A percentile compares a stretch with the other conserved stretches of the same genome.
phyloP scores from a whole-genome alignment of 2,888 invertebrate species.

The Ormia ochracea region DNA sequence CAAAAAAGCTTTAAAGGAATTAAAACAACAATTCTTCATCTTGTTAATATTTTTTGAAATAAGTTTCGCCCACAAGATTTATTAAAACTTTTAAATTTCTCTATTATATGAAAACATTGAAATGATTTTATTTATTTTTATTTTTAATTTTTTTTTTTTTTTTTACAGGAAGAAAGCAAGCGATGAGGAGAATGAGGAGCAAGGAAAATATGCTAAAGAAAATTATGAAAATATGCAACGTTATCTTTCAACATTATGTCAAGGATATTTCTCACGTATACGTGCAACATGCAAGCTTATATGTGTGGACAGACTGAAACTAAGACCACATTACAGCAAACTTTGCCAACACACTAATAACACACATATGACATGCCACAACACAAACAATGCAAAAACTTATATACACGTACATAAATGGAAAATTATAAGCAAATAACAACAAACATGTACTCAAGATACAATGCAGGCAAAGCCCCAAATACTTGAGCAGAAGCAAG shows the following conservation, averaged over 20 bases:
- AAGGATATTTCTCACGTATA: slow-evolving; percentile 53
- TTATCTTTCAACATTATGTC: slow-evolving; percentile 58
- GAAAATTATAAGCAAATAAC: slow-evolving; percentile 47
- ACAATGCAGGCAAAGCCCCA: slow-evolving; percentile 18
- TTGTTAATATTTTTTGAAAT: too few relatives aligned
- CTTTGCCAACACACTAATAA: not conserved
- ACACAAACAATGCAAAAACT: not conserved
- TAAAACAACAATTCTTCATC: too few relatives aligned
- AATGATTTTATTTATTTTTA: not conserved
- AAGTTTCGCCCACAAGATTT: too few relatives aligned
- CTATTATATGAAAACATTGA: not conserved
- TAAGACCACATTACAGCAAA: slow-evolving; percentile 1
- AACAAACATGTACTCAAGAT: slow-evolving; percentile 29
- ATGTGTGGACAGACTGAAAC: not conserved
- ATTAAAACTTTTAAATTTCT: not conserved
- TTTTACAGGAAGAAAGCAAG: not conserved
- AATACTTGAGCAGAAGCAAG: slow-evolving; percentile 14
- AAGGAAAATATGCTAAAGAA: slow-evolving; percentile 19
- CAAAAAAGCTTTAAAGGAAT: too few relatives aligned
- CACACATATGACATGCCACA: slow-evolving; percentile 31
- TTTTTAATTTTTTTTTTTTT: too few relatives aligned
- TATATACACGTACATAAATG: not conserved
- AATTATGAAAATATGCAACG: slow-evolving; percentile 57
- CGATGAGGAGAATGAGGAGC: too few relatives aligned
- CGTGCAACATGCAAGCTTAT: slow-evolving; percentile 13